Conservation (phyloP, 2,113 vertebrate species). For the Cathartes aura region DNA sequence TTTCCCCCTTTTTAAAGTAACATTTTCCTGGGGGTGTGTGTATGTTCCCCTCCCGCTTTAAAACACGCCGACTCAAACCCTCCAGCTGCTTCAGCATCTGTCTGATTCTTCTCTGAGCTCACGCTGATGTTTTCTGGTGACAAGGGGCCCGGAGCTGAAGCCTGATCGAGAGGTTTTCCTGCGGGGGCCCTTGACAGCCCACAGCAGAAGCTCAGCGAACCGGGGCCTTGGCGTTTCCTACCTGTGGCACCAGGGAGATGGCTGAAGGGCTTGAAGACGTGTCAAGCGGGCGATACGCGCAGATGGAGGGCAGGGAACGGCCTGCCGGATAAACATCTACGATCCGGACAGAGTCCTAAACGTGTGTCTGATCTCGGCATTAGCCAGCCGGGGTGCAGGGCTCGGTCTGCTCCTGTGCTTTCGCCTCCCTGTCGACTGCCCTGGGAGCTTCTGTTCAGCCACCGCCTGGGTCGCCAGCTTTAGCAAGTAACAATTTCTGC, state of each 20-base stretch:
- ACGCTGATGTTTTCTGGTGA: background rate
- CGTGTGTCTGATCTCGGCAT: background rate
- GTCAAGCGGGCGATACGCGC: fast-evolving
- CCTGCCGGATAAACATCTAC: background rate
- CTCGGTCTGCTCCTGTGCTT: background rate
- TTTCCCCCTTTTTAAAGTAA: background rate
- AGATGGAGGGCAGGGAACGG: background rate
- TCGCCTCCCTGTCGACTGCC: background rate
- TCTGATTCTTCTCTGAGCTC: background rate
- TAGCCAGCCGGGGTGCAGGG: background rate
- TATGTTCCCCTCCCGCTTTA: background rate
- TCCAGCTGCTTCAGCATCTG: background rate
- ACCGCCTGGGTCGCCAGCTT: background rate
- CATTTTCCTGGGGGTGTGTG: too few relatives aligned
- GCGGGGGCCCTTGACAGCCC: background rate
- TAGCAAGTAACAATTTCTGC: background rate
- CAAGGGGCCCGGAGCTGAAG: background rate
- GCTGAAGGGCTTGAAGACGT: background rate
- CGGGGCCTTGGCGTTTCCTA: background rate
- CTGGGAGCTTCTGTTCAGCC: background rate
- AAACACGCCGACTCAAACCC: background rate
- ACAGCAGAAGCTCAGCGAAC: background rate
- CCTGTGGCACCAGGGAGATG: background rate
- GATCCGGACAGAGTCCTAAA: background rate
- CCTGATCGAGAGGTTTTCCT: background rate